Percentiles rank a stretch among this genome's conserved stretches.
These are phyloP conservation scores for Lucifuga dentata DNA, from an alignment of 2,113 vertebrate genomes.

Conservation along the genomic window DNA sequence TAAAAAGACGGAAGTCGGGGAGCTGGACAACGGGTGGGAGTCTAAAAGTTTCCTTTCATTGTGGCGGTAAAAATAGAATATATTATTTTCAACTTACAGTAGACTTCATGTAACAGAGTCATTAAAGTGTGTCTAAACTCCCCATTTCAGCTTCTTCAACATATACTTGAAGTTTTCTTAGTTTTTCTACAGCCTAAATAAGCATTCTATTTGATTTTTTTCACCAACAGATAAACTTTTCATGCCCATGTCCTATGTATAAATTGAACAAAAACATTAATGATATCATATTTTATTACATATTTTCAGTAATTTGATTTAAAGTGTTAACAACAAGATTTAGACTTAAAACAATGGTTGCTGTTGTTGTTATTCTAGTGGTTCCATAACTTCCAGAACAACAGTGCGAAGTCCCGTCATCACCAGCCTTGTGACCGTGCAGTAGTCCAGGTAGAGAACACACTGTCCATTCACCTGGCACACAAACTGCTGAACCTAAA, in stretches of 20 bases:
- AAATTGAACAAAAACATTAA: too few species aligned
- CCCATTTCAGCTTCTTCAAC: too few species aligned
- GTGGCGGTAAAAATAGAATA: not conserved
- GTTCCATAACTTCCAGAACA: conserved; percentile 89
- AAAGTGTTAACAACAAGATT: not conserved
- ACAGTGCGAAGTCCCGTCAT: conserved; percentile 88
- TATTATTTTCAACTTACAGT: not conserved
- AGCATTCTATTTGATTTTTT: too few species aligned
- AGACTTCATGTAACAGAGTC: too few species aligned
- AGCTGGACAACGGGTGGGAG: not conserved
- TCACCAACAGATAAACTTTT: too few species aligned
- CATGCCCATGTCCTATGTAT: too few species aligned
- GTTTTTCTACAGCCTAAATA: too few species aligned
- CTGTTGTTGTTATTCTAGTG: conserved; percentile 73
- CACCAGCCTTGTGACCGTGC: conserved; percentile 86
- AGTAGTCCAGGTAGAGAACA: conserved; percentile 86
- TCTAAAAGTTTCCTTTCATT: conserved; percentile 5
- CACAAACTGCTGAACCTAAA: conserved; percentile 88
- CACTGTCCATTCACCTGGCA: conserved; percentile 86
- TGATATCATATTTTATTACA: too few species aligned
- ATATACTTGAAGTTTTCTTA: too few species aligned
- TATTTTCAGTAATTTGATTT: too few species aligned
- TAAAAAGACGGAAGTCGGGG: conserved; percentile 70
- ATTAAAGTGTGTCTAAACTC: too few species aligned
- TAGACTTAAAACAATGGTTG: not conserved